A percentile compares a stretch with the other conserved stretches of the same genome.
phyloP scores from a whole-genome alignment of 2,888 invertebrate species.

The Subacronicta megacephala region DNA sequence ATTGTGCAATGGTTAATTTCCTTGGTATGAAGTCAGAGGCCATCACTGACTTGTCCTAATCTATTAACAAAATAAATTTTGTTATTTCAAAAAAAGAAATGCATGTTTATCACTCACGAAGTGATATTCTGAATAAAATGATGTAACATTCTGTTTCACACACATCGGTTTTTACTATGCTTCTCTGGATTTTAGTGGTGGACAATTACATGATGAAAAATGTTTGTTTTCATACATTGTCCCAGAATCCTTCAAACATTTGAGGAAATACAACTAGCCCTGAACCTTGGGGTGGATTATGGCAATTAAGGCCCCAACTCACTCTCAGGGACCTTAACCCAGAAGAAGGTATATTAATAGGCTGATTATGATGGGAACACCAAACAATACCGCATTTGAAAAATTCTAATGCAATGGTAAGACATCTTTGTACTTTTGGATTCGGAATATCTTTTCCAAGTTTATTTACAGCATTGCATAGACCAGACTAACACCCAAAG shows the following conservation, averaged over 20 bases:
- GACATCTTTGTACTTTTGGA: conserved; percentile 16
- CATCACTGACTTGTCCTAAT: too few species aligned
- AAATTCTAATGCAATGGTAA: conserved; percentile 37
- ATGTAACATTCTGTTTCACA: too few species aligned
- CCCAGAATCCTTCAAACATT: not conserved
- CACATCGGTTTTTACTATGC: conserved; percentile 8
- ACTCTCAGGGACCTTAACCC: not conserved
- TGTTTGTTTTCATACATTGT: not conserved
- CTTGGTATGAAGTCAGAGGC: too few species aligned
- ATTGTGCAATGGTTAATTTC: not conserved
- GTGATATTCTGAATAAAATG: too few species aligned
- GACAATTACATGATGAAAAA: not conserved
- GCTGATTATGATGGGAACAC: not conserved
- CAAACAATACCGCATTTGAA: conserved; percentile 15
- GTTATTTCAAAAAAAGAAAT: too few species aligned
- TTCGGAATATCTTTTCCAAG: conserved; percentile 17
- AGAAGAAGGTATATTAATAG: not conserved
- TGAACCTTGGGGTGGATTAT: not conserved
- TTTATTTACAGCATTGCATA: not conserved
- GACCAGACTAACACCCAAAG: too few species aligned
- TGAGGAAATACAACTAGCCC: not conserved
- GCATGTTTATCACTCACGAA: too few species aligned
- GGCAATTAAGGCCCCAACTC: not conserved
- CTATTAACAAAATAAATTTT: too few species aligned
- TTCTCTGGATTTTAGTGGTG: conserved; percentile 37